Evolutionary conservation across 2,797 vertebrate genomes (phyloP).

Genomic region (Aratinga solstitialis): DNA sequence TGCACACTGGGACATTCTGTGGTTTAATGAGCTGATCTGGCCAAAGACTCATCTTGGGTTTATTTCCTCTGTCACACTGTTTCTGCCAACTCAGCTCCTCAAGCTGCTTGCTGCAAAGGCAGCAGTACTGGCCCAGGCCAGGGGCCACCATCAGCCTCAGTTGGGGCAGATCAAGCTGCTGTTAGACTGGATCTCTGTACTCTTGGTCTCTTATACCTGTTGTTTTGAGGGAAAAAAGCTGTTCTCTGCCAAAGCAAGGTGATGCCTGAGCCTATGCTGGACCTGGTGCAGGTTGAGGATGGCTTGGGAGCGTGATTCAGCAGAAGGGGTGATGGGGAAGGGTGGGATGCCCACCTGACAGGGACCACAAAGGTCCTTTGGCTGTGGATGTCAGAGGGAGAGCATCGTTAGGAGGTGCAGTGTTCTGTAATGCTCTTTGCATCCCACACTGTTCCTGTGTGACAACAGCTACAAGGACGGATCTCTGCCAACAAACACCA

Average conservation of each 20-base stretch:
- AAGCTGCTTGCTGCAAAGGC: background rate
- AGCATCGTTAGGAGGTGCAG: background rate
- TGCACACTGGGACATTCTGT: background rate
- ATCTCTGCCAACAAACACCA: background rate
- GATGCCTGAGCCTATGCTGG: rapidly evolving
- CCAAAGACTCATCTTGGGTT: background rate
- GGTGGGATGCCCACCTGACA: rapidly evolving
- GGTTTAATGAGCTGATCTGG: background rate
- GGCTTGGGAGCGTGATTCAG: background rate
- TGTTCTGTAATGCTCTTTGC: background rate
- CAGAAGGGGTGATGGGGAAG: background rate
- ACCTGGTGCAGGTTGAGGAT: too few species aligned
- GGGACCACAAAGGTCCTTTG: rapidly evolving
- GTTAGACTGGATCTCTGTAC: rapidly evolving
- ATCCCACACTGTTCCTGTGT: background rate
- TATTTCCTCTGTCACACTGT: rapidly evolving
- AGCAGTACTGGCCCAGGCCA: background rate
- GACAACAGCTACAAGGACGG: background rate
- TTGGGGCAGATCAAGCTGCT: background rate
- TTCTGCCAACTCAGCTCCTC: background rate
- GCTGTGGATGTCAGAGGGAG: background rate
- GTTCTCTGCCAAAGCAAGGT: rapidly evolving
- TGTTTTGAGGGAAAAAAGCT: background rate
- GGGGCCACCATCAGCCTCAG: too few species aligned
- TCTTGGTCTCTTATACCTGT: background rate